These are phyloP conservation scores for Aleiodes testaceus DNA, from an alignment of 2,888 invertebrate species.

Conservation along the genomic window DNA sequence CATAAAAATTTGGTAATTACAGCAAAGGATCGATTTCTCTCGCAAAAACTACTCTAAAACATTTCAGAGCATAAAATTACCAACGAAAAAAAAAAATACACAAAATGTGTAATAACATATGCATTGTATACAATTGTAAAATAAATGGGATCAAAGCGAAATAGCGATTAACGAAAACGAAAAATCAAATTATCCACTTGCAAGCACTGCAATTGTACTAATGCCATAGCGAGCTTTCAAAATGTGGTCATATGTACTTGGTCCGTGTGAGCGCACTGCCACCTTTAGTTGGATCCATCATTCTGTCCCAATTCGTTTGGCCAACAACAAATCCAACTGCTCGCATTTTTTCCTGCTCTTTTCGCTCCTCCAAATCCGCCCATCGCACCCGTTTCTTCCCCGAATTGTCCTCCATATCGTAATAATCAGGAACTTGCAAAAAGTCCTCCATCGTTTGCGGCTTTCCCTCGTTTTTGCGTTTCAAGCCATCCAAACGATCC, in stretches of 20 bases:
- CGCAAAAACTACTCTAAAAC: background rate
- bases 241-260: slow-evolving; percentile 82
- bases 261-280: slow-evolving; percentile 93
- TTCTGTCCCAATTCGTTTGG: slow-evolving; percentile 95
- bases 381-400: slow-evolving; percentile 96
- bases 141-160: background rate
- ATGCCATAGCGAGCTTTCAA: slow-evolving; percentile 12
- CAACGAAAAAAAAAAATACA: background rate
- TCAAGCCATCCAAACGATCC: slow-evolving; percentile 94
- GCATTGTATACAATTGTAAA: background rate
- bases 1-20: slow-evolving; percentile 22
- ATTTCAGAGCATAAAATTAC: background rate
- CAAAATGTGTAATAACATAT: background rate
- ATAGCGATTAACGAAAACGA: slow-evolving; percentile 8
- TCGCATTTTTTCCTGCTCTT: slow-evolving; percentile 92
- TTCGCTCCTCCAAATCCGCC: slow-evolving; percentile 97
- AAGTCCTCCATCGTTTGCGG: slow-evolving; percentile 91
- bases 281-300: slow-evolving; percentile 94
- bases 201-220: slow-evolving; percentile 33
- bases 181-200: slow-evolving; percentile 37
- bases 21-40: background rate
- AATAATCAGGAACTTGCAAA: slow-evolving; percentile 88
- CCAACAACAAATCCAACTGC: slow-evolving; percentile 98
- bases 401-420: slow-evolving; percentile 75
- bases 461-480: slow-evolving; percentile 79